phyloP scores from a whole-genome alignment of 2,888 invertebrate genomes.

The Sphaerophoria taeniata region DNA sequence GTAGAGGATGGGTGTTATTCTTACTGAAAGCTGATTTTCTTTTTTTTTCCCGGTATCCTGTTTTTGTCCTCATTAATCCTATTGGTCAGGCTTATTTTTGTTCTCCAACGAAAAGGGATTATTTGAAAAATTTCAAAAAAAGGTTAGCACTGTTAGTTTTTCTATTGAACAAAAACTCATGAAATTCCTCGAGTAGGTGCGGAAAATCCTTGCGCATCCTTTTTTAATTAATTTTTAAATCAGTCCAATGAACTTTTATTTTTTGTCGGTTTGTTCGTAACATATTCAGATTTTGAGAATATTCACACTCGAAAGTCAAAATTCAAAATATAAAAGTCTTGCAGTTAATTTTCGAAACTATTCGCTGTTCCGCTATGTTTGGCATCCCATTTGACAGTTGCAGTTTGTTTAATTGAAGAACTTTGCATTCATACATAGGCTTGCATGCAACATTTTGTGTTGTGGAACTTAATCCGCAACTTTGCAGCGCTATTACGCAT shows the following conservation, averaged over 20 bases:
- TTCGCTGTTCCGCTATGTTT: not conserved
- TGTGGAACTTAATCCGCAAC: not conserved
- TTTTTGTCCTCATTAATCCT: slow-evolving; percentile 65
- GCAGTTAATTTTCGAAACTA: slow-evolving; percentile 7
- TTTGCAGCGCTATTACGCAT: not conserved
- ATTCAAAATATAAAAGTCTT: slow-evolving; percentile 32
- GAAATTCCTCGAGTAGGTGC: not conserved
- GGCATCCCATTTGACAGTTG: slow-evolving; percentile 31
- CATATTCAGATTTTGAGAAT: not conserved
- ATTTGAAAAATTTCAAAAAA: too few species aligned
- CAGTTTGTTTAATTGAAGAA: not conserved
- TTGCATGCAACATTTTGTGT: not conserved
- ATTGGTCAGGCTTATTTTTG: slow-evolving; percentile 46
- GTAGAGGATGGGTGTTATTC: too few species aligned
- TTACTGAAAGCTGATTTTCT: too few species aligned
- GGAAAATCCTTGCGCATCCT: not conserved
- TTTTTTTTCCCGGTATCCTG: slow-evolving; percentile 9
- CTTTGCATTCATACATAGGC: not conserved
- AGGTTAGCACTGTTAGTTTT: slow-evolving; percentile 11
- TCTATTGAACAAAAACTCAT: not conserved
- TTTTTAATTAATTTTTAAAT: not conserved
- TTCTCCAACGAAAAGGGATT: too few species aligned
- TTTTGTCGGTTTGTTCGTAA: not conserved
- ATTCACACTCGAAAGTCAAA: slow-evolving; percentile 25
- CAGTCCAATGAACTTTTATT: slow-evolving; percentile 22